Evolutionary conservation across 2,797 vertebrate genomes (phyloP), one percentile per base, ranked within the genome.

Genomic region (Sphenopsis melanotis): DNA sequence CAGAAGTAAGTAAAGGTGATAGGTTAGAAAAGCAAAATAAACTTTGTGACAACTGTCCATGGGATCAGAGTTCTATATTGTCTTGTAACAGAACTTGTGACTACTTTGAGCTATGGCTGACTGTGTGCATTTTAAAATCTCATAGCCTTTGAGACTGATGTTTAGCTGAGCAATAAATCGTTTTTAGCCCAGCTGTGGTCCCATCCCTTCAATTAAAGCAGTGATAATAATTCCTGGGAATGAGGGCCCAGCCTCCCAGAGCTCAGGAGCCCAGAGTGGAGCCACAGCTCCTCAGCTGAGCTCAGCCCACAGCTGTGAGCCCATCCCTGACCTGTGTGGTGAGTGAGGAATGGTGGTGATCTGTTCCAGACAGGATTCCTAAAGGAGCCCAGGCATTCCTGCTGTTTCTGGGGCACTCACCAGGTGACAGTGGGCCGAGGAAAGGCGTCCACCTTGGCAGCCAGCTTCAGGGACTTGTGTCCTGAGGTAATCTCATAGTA

Each of bases 391-490:
- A 1, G 1, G 1, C 15, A 1, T 7, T 39, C 20, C 49, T 56
- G 59, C 13, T 63, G 27, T 5, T 8, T 37, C 9, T 32, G 46
- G 9, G 19, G 8, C 53, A 93, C 97, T 97, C 97, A 99, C 99
- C 99, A 99, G 83, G 72, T 78, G 50, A 98, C 65, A 7, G 19
- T 97, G 15, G 98, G 97, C 7, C 12, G 68, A n/a, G 99, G 99
- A 36, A 99, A 93, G 68, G 98, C 98, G 0, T 97, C 97, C 91
- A 99, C 98, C 80, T 94, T 98, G 27, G 98, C 98, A 15, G 97
- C 96, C 83, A 99, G 97, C 53, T 98, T 97, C 76, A 98, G 21
- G 46, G 79, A 97, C 77, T 96, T 98, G 70, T 71, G 93, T n/a
- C 98, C 98, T 44, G 98, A 98, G 23, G 17, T 55, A 22, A 94